Percentiles rank a stretch among this genome's conserved stretches.
Evolutionary conservation across 2,113 vertebrate genomes (phyloP).

Genomic region (Engystomops pustulosus): DNA sequence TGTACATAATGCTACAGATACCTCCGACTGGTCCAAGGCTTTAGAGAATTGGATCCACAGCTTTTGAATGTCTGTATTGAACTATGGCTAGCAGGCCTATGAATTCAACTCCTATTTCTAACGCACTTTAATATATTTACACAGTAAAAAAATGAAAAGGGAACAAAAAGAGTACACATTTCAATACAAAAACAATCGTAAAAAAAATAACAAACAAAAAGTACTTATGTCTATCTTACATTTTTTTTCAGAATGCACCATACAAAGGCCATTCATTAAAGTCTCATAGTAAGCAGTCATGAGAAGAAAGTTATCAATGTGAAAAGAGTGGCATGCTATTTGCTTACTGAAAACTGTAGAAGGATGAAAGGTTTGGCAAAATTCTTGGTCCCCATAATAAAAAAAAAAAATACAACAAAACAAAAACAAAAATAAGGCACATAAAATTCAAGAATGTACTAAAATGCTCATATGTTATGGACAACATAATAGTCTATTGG

Average conservation of each 20-base stretch:
- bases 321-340: slow-evolving; percentile 71
- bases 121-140: slow-evolving; percentile 90
- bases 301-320: slow-evolving; percentile 69
- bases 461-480: slow-evolving; percentile 62
- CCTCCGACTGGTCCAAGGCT: slow-evolving; percentile 74
- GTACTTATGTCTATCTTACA: slow-evolving; percentile 77
- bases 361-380: slow-evolving; percentile 75
- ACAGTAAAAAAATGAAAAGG: slow-evolving; percentile 67
- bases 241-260: slow-evolving; percentile 71
- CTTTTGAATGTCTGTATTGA: slow-evolving; percentile 76
- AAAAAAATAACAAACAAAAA: slow-evolving; percentile 70
- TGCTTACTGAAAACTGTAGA: slow-evolving; percentile 57
- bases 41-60: slow-evolving; percentile 72
- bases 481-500: neutral
- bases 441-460: slow-evolving; percentile 74
- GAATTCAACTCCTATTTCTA: slow-evolving; percentile 85
- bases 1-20: slow-evolving; percentile 75
- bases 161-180: slow-evolving; percentile 82
- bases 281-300: slow-evolving; percentile 64
- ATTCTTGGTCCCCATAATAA: slow-evolving; percentile 74
- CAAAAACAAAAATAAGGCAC: slow-evolving; percentile 94
- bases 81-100: slow-evolving; percentile 75
- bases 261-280: slow-evolving; percentile 70
- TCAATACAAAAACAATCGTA: slow-evolving; percentile 72
- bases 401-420: slow-evolving; percentile 71